phyloP scores from a whole-genome alignment of 1,140 invertebrate genomes.

The Chironomus tepperi region DNA sequence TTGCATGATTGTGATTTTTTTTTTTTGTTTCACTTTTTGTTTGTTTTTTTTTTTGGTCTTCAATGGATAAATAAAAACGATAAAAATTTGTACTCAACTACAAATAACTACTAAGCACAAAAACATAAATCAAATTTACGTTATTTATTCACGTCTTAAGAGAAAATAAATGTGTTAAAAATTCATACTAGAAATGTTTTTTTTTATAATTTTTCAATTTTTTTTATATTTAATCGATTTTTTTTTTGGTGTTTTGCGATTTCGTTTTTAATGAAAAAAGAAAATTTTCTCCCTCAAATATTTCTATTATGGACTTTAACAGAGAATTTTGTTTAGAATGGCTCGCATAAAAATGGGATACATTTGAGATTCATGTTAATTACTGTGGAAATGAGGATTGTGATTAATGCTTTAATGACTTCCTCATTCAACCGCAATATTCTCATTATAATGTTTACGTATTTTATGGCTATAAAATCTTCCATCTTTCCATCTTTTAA shows the following conservation, averaged over 20 bases:
- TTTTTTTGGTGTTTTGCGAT: background rate
- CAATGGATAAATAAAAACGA: background rate
- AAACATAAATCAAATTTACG: constrained; percentile 23
- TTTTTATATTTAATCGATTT: background rate
- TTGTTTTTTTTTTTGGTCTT: background rate
- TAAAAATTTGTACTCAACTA: constrained; percentile 16
- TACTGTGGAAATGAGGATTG: too few relatives aligned
- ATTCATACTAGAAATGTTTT: background rate
- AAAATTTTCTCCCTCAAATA: background rate
- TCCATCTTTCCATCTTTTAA: too few relatives aligned
- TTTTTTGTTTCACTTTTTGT: background rate
- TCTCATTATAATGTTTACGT: too few relatives aligned
- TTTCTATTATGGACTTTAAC: too few relatives aligned
- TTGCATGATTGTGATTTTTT: constrained; percentile 24
- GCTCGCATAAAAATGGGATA: too few relatives aligned
- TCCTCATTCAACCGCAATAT: too few relatives aligned
- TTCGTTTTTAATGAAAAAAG: background rate
- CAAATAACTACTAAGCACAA: background rate
- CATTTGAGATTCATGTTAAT: too few relatives aligned
- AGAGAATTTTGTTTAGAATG: too few relatives aligned
- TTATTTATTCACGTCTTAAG: background rate
- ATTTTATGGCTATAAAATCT: too few relatives aligned
- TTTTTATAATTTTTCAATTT: background rate
- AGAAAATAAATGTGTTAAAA: background rate
- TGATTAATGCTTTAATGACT: background rate